Conservation (phyloP, 2,113 vertebrate species). For the Gymnogyps californianus region DNA sequence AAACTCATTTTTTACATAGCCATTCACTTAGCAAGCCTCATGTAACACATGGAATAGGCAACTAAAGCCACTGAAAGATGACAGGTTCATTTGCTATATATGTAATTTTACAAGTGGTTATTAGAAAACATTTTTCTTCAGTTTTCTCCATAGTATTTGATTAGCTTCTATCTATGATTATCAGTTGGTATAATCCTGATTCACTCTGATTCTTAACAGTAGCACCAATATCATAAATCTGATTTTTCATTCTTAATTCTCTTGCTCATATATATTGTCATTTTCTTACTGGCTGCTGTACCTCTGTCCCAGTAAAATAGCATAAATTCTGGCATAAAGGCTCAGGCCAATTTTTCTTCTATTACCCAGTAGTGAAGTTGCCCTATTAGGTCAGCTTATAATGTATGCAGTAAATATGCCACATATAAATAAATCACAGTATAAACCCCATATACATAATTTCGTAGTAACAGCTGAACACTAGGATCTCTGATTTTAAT, state of each 20-base stretch:
- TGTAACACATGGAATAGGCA: neutral
- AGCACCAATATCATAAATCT: neutral
- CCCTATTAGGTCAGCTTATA: neutral
- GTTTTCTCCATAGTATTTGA: neutral
- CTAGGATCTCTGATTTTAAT: neutral
- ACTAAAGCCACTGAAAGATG: neutral
- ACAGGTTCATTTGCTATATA: neutral
- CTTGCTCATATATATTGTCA: neutral
- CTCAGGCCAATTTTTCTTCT: neutral
- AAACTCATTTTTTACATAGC: neutral
- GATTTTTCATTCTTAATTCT: neutral
- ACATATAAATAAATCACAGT: constrained; percentile 27
- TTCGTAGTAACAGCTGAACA: neutral
- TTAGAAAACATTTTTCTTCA: neutral
- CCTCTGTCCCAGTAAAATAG: neutral
- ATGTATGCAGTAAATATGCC: neutral
- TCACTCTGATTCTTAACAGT: neutral
- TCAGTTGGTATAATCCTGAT: neutral
- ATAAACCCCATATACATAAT: neutral
- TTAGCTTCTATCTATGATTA: neutral
- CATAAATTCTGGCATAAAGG: neutral
- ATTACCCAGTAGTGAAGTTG: neutral
- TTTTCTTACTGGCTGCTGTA: neutral
- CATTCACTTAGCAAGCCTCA: neutral
- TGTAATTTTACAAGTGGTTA: neutral